phyloP scores from a whole-genome alignment of 2,113 vertebrate species.

The Lamprotornis superbus region DNA sequence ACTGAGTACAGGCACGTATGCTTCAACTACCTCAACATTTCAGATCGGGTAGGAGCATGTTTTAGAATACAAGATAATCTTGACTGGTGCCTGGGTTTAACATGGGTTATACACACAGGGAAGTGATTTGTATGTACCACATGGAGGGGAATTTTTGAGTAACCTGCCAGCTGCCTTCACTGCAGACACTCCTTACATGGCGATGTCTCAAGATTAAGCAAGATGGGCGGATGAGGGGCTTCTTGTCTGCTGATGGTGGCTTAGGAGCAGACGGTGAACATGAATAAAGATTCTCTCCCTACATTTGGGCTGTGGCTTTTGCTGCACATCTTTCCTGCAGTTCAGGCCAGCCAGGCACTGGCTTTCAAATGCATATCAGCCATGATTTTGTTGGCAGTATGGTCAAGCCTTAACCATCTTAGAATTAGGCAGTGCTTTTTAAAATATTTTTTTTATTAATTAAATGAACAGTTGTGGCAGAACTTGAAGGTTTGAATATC shows the following conservation, averaged over 20 bases:
- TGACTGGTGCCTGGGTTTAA: background rate
- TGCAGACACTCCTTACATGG: background rate
- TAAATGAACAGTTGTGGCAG: background rate
- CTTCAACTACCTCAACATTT: background rate
- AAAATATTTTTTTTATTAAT: background rate
- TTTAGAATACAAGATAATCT: background rate
- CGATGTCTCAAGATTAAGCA: background rate
- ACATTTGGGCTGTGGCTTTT: background rate
- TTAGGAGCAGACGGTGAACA: background rate
- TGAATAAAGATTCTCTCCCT: background rate
- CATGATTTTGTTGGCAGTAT: background rate
- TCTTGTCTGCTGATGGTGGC: background rate
- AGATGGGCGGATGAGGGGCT: background rate
- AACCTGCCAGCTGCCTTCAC: background rate
- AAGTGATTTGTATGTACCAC: background rate
- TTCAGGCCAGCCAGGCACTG: background rate
- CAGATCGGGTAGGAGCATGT: rapidly evolving
- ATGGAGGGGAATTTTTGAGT: background rate
- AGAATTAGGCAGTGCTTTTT: background rate
- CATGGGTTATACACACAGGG: background rate
- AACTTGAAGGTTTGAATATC: background rate
- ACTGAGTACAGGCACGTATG: background rate
- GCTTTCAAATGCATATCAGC: background rate
- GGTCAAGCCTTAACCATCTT: background rate
- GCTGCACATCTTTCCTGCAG: background rate